A percentile compares a stretch with the other conserved stretches of the same genome.
phyloP scores from a whole-genome alignment of 2,797 vertebrate genomes.

The Gastrophryne carolinensis region DNA sequence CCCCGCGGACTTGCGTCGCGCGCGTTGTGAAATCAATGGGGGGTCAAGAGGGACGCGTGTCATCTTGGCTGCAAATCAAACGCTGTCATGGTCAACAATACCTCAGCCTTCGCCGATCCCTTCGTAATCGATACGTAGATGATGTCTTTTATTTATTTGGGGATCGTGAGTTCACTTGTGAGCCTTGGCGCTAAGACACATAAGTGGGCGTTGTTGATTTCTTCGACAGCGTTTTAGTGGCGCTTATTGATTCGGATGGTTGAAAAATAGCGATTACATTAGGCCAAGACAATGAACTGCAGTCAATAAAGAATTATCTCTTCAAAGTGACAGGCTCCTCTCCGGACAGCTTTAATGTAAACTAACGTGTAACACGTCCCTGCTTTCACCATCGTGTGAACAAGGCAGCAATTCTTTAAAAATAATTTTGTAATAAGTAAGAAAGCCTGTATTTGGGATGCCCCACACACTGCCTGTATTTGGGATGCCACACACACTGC shows the following conservation, averaged over 20 bases:
- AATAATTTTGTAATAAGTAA: too few species aligned
- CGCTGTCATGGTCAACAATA: conserved; percentile 1
- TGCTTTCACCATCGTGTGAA: too few species aligned
- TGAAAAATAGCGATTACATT: background rate
- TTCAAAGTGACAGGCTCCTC: too few species aligned
- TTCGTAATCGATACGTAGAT: conserved; percentile 10
- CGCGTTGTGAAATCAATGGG: conserved; percentile 45
- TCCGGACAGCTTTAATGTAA: too few species aligned
- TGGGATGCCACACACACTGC: too few species aligned
- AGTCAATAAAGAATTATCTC: too few species aligned
- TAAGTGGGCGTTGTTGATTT: background rate
- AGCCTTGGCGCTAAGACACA: background rate
- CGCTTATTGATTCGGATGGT: background rate
- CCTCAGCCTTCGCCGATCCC: background rate
- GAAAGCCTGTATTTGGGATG: too few species aligned
- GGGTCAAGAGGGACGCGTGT: conserved; percentile 15
- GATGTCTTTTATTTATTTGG: conserved; percentile 1
- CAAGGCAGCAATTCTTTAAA: too few species aligned
- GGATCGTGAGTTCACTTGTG: background rate
- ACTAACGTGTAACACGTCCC: too few species aligned
- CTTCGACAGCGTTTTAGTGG: background rate
- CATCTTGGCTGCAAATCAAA: conserved; percentile 17
- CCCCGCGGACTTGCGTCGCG: background rate
- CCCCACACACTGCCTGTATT: too few species aligned
- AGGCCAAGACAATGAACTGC: background rate